phyloP scores from a whole-genome alignment of 2,797 vertebrate species.

The Psittacula echo region DNA sequence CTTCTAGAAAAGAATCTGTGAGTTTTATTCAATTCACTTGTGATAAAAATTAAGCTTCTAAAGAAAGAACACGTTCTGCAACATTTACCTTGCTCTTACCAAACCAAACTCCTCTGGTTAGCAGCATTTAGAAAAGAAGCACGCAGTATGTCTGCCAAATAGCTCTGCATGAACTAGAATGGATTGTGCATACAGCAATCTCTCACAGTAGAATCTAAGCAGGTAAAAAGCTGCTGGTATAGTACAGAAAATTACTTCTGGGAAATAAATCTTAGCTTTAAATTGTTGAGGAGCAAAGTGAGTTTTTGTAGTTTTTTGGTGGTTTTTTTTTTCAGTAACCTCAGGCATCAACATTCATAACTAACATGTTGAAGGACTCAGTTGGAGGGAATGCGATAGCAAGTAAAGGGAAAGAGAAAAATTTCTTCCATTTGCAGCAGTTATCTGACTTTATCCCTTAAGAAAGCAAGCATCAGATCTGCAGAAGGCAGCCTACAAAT shows the following conservation, averaged over 20 bases:
- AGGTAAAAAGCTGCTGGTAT: background rate
- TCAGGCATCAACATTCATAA: background rate
- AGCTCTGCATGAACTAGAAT: background rate
- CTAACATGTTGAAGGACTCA: background rate
- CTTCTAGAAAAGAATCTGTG: background rate
- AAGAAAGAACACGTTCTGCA: background rate
- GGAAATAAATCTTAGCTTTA: background rate
- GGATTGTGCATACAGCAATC: background rate
- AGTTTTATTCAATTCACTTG: background rate
- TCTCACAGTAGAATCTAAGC: background rate
- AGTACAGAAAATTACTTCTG: background rate
- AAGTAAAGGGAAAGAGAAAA: background rate
- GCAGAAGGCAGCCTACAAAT: background rate
- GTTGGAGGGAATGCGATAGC: background rate
- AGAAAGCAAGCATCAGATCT: background rate
- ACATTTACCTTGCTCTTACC: background rate
- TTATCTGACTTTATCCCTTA: background rate
- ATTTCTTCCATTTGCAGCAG: background rate
- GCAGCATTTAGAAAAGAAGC: background rate
- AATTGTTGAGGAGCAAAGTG: background rate
- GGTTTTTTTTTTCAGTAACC: background rate
- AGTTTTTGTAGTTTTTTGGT: background rate
- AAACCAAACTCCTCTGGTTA: background rate
- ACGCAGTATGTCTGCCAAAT: background rate
- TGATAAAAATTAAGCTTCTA: background rate